These are phyloP conservation scores for Periophthalmus modestus DNA, from an alignment of 2,113 vertebrate species.

Conservation along the genomic window DNA sequence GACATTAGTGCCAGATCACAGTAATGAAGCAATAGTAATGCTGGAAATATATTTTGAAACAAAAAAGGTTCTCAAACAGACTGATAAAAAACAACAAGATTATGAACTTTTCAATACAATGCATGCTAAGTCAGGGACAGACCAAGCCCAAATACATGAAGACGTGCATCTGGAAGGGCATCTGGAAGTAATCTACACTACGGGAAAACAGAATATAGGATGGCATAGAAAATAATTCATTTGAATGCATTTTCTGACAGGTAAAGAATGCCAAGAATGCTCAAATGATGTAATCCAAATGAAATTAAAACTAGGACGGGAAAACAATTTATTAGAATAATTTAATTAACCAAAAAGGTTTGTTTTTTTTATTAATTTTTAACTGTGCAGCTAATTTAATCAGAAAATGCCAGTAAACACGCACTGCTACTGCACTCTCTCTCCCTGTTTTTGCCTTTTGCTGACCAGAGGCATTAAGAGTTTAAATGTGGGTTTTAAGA, in stretches of 20 bases:
- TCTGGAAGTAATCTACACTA: neutral
- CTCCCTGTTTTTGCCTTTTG: slow-evolving; percentile 47
- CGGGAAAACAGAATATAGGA: neutral
- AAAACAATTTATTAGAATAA: slow-evolving; percentile 24
- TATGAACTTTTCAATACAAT: neutral
- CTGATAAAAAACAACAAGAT: neutral
- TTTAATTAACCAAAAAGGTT: slow-evolving; percentile 25
- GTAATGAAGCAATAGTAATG: neutral
- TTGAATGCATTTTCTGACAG: neutral
- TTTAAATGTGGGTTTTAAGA: slow-evolving; percentile 71
- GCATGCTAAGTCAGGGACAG: neutral
- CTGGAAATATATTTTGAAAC: neutral
- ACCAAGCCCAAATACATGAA: neutral
- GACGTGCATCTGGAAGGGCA: neutral
- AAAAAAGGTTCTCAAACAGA: neutral
- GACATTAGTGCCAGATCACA: slow-evolving; percentile 33
- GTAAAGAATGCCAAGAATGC: neutral
- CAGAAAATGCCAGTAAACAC: slow-evolving; percentile 43
- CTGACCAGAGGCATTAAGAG: slow-evolving; percentile 73
- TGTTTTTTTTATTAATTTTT: slow-evolving; percentile 16
- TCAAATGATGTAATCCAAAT: slow-evolving; percentile 4
- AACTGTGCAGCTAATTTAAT: slow-evolving; percentile 21
- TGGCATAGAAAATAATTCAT: neutral
- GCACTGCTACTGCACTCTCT: slow-evolving; percentile 26
- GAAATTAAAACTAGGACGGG: neutral